phyloP scores from a whole-genome alignment of 2,888 invertebrate genomes.

The Junonia oenone region DNA sequence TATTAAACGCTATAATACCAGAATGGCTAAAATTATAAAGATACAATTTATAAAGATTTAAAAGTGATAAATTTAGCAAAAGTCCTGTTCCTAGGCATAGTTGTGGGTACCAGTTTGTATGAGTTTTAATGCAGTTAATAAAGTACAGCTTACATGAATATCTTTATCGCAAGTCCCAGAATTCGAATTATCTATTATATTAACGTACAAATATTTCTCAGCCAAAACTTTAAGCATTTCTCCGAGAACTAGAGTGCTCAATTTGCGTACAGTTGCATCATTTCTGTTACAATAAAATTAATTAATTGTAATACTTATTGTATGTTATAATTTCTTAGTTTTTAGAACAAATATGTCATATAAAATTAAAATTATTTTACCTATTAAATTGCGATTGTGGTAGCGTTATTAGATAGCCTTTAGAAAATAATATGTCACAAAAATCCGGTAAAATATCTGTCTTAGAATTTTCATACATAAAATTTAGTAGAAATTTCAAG shows the following conservation, averaged over 20 bases:
- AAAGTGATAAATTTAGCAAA: too few relatives aligned
- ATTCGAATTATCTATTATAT: constrained; percentile 32
- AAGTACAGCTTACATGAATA: constrained; percentile 51
- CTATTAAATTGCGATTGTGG: constrained; percentile 58
- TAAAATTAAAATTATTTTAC: too few relatives aligned
- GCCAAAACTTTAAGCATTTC: constrained; percentile 60
- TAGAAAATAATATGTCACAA: constrained; percentile 56
- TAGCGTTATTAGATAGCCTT: constrained; percentile 56
- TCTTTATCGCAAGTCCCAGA: constrained; percentile 45
- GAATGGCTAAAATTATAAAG: too few relatives aligned
- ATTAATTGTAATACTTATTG: neutral
- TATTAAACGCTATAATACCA: too few relatives aligned
- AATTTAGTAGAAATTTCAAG: constrained; percentile 52
- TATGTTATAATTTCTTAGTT: neutral
- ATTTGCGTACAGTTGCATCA: constrained; percentile 51
- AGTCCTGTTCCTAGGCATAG: too few relatives aligned
- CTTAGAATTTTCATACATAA: constrained; percentile 43
- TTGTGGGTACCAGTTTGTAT: too few relatives aligned
- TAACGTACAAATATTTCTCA: constrained; percentile 51
- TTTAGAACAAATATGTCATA: too few relatives aligned
- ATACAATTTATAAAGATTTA: too few relatives aligned
- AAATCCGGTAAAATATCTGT: constrained; percentile 45
- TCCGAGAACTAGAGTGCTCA: constrained; percentile 60
- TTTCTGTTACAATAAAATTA: too few relatives aligned
- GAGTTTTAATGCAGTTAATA: too few relatives aligned